Conservation (phyloP, 2,797 vertebrate species). For the Mormyrus hasselquistii region DNA sequence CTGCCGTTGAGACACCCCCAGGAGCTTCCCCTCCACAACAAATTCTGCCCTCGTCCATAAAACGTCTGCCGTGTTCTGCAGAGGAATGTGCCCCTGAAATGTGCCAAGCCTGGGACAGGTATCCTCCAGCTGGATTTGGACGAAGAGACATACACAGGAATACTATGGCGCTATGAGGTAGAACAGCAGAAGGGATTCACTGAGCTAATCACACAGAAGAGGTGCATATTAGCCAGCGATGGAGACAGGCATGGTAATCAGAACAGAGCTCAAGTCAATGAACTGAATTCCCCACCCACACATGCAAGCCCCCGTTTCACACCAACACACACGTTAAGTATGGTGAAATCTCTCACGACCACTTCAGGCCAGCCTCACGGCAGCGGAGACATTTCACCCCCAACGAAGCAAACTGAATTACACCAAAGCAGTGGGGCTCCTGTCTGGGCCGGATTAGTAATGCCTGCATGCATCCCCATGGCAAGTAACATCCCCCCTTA, state of each 20-base stretch:
- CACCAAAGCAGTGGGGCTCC: slow-evolving; percentile 17
- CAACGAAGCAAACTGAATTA: neutral
- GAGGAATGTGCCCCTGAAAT: neutral
- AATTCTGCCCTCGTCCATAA: neutral
- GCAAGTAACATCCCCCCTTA: slow-evolving; percentile 53
- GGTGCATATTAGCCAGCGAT: neutral
- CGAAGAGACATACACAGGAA: neutral
- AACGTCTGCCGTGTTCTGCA: neutral
- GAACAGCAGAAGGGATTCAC: neutral
- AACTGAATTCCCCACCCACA: neutral
- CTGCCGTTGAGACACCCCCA: neutral
- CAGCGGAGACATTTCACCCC: neutral
- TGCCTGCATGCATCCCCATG: slow-evolving; percentile 13
- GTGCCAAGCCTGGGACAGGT: neutral
- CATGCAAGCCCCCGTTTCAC: neutral
- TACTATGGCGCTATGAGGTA: neutral
- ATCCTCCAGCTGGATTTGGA: neutral
- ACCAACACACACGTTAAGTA: neutral
- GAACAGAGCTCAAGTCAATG: neutral
- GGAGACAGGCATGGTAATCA: neutral
- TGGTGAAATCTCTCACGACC: neutral
- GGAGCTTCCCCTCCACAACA: neutral
- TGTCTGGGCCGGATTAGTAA: slow-evolving; percentile 33
- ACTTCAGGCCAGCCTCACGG: neutral
- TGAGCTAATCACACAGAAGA: neutral